A percentile compares a stretch with the other conserved stretches of the same genome.
Conservation (phyloP, 23 tunicate species). For the Clavelina lepadiformis region DNA sequence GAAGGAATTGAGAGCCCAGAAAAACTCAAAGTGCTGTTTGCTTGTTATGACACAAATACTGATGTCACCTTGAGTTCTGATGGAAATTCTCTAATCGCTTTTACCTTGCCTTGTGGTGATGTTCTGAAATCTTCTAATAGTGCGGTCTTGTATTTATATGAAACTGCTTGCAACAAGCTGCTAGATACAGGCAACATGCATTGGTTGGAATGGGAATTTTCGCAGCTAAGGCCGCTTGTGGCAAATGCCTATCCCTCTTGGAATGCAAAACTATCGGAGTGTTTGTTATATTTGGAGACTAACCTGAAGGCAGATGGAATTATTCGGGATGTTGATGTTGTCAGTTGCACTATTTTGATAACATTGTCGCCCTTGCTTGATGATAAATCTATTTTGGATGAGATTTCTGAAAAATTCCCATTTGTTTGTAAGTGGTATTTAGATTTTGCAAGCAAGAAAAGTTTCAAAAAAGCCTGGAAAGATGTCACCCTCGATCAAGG, state of each 20-base stretch:
- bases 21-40: slow-evolving; percentile 26
- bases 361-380: slow-evolving; percentile 8
- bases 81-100: neutral
- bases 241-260: neutral
- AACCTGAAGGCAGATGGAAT: neutral
- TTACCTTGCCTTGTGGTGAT: slow-evolving; percentile 19
- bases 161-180: neutral
- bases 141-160: slow-evolving; percentile 37
- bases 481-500: neutral
- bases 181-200: neutral
- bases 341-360: slow-evolving; percentile 31
- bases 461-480: slow-evolving; percentile 36
- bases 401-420: slow-evolving; percentile 2
- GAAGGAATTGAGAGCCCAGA: slow-evolving; percentile 22
- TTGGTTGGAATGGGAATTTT: slow-evolving; percentile 48
- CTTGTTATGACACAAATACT: slow-evolving; percentile 6
- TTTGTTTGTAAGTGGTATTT: slow-evolving; percentile 17
- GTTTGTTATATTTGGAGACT: slow-evolving; percentile 1
- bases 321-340: neutral
- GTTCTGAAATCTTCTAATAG: slow-evolving; percentile 54
- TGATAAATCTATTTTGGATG: neutral
- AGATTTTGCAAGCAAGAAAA: neutral
- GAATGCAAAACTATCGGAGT: neutral
- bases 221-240: slow-evolving; percentile 8
- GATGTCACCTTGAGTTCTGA: neutral